Percentiles rank a stretch among this genome's conserved stretches.
Conservation (phyloP, 2,888 invertebrate species). For the Drosophila stalkeri region DNA sequence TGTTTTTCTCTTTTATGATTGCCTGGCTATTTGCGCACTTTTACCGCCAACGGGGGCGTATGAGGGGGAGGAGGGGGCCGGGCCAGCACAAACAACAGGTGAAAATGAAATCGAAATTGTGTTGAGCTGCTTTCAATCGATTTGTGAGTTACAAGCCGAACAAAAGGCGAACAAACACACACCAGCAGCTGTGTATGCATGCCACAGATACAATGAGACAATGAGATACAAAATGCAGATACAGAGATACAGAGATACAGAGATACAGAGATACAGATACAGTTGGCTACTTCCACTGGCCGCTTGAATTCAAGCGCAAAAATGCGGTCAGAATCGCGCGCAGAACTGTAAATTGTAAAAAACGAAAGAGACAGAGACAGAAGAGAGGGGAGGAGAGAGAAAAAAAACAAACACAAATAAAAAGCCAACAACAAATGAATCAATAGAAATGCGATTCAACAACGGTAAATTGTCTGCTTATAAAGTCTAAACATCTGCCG, state of each 20-base stretch:
- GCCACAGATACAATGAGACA: slow-evolving; percentile 2
- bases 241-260: slow-evolving; percentile 26
- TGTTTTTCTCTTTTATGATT: slow-evolving; percentile 53
- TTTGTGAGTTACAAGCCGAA: slow-evolving; percentile 26
- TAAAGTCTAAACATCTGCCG: slow-evolving; percentile 12
- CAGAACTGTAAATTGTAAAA: slow-evolving; percentile 70
- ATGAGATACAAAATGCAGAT: slow-evolving; percentile 19
- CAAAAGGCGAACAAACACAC: slow-evolving; percentile 15
- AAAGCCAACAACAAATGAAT: slow-evolving; percentile 32
- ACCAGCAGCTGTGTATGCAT: slow-evolving; percentile 11
- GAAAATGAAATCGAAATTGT: slow-evolving; percentile 75
- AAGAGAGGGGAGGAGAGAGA: neutral
- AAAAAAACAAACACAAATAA: slow-evolving; percentile 1
- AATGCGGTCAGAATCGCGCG: slow-evolving; percentile 77
- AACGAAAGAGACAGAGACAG: neutral
- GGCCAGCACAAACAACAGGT: slow-evolving; percentile 53
- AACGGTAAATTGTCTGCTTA: slow-evolving; percentile 67
- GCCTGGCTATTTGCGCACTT: slow-evolving; percentile 57
- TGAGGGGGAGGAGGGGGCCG: neutral
- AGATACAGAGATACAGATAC: slow-evolving; percentile 33
- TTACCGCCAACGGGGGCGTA: slow-evolving; percentile 40
- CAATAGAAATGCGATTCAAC: slow-evolving; percentile 58
- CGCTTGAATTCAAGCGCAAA: slow-evolving; percentile 62
- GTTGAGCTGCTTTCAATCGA: slow-evolving; percentile 55
- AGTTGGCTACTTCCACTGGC: slow-evolving; percentile 34